Percentiles rank a stretch among this genome's conserved stretches.
These are phyloP conservation scores for Ornithoptera priamus DNA, from an alignment of 2,888 invertebrate genomes.

Conservation along the genomic window DNA sequence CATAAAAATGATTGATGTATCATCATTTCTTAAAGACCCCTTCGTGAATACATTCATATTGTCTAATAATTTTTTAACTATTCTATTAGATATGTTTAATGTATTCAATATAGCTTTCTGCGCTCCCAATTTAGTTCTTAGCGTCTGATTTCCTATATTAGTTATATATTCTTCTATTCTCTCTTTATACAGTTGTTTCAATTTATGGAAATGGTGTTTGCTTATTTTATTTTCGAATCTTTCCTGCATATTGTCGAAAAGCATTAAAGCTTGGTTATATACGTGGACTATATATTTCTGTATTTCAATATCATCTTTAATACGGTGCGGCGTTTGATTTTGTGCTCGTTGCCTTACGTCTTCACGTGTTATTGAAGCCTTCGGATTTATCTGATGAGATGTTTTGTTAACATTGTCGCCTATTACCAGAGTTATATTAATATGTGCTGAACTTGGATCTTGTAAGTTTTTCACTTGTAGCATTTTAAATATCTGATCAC, in stretches of 20 bases:
- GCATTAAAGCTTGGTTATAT: constrained; percentile 44
- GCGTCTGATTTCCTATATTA: constrained; percentile 42
- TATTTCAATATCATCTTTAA: constrained; percentile 45
- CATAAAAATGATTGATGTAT: constrained; percentile 32
- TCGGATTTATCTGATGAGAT: not conserved
- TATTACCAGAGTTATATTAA: constrained; percentile 13
- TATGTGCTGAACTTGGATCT: constrained; percentile 1
- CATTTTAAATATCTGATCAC: not conserved
- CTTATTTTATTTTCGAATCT: constrained; percentile 35
- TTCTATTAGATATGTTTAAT: constrained; percentile 49
- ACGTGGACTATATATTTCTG: constrained; percentile 46
- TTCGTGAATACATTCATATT: constrained; percentile 36
- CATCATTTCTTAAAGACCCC: constrained; percentile 2
- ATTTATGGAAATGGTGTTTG: constrained; percentile 35
- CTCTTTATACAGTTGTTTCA: constrained; percentile 42
- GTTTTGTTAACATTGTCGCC: not conserved
- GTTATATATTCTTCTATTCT: constrained; percentile 48
- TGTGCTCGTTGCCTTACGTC: constrained; percentile 8
- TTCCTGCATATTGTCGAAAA: constrained; percentile 44
- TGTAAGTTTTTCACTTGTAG: not conserved
- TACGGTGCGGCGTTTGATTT: constrained; percentile 28
- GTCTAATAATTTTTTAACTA: constrained; percentile 42
- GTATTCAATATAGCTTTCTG: constrained; percentile 55
- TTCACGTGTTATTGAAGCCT: not conserved
- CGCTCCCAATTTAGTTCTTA: constrained; percentile 49